phyloP scores from a whole-genome alignment of 2,888 invertebrate genomes.

The Meghimatium bilineatum region DNA sequence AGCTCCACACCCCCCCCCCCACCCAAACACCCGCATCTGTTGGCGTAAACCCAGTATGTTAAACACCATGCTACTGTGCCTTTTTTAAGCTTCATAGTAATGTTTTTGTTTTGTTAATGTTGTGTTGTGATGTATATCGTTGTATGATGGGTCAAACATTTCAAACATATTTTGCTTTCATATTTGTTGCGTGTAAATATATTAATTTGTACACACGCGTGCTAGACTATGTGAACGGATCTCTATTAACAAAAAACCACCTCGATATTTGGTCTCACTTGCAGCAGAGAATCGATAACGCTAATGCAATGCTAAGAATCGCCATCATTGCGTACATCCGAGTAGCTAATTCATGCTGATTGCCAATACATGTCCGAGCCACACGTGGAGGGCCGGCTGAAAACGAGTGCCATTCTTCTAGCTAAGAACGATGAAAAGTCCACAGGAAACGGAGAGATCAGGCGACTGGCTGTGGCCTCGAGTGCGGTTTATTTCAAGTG shows the following conservation, averaged over 20 bases:
- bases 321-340: constrained; percentile 43
- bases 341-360: constrained; percentile 47
- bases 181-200: no score
- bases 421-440: constrained; percentile 28
- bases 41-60: no score
- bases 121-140: no score
- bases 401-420: constrained; percentile 39
- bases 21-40: no score
- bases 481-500: constrained; percentile 32
- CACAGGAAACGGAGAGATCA: constrained; percentile 37
- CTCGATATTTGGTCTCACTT: constrained; percentile 26
- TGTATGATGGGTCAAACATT: no score
- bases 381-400: constrained; percentile 36
- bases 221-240: constrained; percentile 18
- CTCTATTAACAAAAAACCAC: constrained; percentile 4
- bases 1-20: no score
- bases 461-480: constrained; percentile 22
- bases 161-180: no score
- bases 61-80: no score
- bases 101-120: no score
- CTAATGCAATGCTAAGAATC: constrained; percentile 40
- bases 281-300: constrained; percentile 29
- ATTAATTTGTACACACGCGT: background rate
- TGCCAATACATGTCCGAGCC: constrained; percentile 48
- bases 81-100: no score